Base-by-base conservation (phyloP, 2,888 invertebrate species). In the Drosophila limbata region DNA sequence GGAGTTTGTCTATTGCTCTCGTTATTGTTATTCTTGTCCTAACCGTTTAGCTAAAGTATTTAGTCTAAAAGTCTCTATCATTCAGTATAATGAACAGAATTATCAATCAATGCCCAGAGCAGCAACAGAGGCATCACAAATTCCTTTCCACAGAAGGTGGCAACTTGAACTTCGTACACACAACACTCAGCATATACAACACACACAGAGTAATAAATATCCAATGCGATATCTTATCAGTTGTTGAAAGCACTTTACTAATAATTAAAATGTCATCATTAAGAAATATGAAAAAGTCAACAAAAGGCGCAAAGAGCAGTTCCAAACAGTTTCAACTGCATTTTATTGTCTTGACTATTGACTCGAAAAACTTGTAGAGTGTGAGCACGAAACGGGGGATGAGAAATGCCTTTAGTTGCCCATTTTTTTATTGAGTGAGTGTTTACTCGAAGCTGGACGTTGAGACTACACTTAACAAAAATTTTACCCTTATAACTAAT, bases 201-300 rank as follows among this genome's bases (percentile, higher is more conserved):
- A 55, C 53, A 59, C 62, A 53, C 69, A 52, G 48, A 55, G 48
- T 52, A 79, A 73, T 87, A 87, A 81, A 81, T 87, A 89, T 87
- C 84, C 77, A 81, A 69, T 78, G 69, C 52, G 75, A 76, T 90
- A 90, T 84, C 90, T 90, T 89, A 90, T 90, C 91, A 69, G 66
- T 70, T 63, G 76, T 87, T 80, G 84, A 79, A 73, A 86, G 75
- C 88, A 90, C 91, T 89, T 91, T 88, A 90, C 90, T 90, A 91
- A 85, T 90, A 90, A 90, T 90, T 91, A 91, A 91, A 90, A 85
- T 91, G 91, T 90, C 90, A 90, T 90, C 90, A 90, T 88, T 85
- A 81, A 85, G 85, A 87, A 87, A 89, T 87, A 85, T 85, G 85
- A 85, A 85, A 87, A 89, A 84, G 85, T 85, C 88, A 85, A 85